These are phyloP conservation scores for Platerodrilus igneus DNA, from an alignment of 2,888 invertebrate genomes.

Conservation along the genomic window DNA sequence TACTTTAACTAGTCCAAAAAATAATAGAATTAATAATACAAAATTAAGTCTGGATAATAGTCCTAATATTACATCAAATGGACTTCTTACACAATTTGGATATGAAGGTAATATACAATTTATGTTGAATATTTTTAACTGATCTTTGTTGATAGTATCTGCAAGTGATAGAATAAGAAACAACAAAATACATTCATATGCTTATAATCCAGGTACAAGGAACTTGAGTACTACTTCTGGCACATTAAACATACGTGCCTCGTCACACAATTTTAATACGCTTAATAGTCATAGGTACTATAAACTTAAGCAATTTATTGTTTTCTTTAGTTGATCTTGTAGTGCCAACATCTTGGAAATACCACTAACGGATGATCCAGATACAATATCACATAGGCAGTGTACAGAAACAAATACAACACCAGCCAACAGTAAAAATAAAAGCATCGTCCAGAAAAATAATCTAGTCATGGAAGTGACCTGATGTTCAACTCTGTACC, in stretches of 20 bases:
- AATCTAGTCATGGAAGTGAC: slow-evolving; percentile 59
- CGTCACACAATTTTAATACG: slow-evolving; percentile 49
- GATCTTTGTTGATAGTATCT: slow-evolving; percentile 34
- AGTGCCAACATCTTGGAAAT: slow-evolving; percentile 50
- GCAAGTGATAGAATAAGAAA: slow-evolving; percentile 35
- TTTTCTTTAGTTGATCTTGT: no score
- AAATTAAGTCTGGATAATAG: slow-evolving; percentile 30
- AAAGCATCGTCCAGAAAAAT: slow-evolving; percentile 52
- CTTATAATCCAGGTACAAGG: slow-evolving; percentile 43
- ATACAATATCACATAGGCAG: slow-evolving; percentile 37
- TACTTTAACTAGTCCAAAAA: slow-evolving; percentile 46
- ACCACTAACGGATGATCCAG: slow-evolving; percentile 42
- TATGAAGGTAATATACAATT: slow-evolving; percentile 36
- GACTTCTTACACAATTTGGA: slow-evolving; percentile 42
- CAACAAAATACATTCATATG: slow-evolving; percentile 44
- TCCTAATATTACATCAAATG: slow-evolving; percentile 33
- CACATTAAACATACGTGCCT: slow-evolving; percentile 43
- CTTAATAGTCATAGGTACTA: slow-evolving; percentile 62
- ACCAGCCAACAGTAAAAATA: slow-evolving; percentile 41
- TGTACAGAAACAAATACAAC: slow-evolving; percentile 35
- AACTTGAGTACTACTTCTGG: slow-evolving; percentile 40
- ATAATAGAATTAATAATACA: slow-evolving; percentile 40
- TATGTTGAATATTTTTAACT: neutral
- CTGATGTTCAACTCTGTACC: slow-evolving; percentile 49
- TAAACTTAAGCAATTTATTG: no score